Evolutionary conservation across 1,140 invertebrate genomes (phyloP), one percentile per base, ranked within the genome.

Genomic region (Lordiphosa clarofinis): DNA sequence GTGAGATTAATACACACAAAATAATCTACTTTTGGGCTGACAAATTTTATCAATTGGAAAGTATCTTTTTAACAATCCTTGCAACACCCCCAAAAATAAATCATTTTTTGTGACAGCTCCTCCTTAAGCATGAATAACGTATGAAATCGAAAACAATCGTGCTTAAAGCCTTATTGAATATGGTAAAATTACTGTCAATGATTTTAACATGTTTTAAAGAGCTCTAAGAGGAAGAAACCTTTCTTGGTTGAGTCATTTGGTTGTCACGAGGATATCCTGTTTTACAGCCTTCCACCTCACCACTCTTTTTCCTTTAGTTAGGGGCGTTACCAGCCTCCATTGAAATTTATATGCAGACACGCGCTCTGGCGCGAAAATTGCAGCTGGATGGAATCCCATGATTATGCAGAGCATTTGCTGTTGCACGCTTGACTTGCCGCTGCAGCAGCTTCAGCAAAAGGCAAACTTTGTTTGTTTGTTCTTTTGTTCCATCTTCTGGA

Each of bases 371-470:
- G 73, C 78, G 73, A 78, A 73, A 84, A 76, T 78, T 70, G 78
- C 78, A 84, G 78, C 78, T 84, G 78, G 65, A 44, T 78, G 73
- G 66, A 84, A 84, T 84, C 78, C 78, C 78, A 84, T 78, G 78
- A 84, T 84, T 84, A 84, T 84, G 69, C 78, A 78, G 69, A 60
- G 65, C 73, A 71, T 73, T 78, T 73, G 58, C 66, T 42, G 59
- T 13, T 70, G 54, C 48, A 54, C 49, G 49, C 59, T 53, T 58
- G 54, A 65, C 53, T 71, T 71, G 69, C 52, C 67, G 12, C 28
- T 8, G 28, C 24, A 28, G 6, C 28, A 31, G 28, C 28, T 8
- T 2, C 28, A 31, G 28, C 56, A 67, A 56, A 40, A 42, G 38
- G 50, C 48, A 50, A 47, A 53, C 40, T 53, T 65, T 47, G 50